Conservation (phyloP, 2,888 invertebrate genomes). For the Eupithecia insigniata region DNA sequence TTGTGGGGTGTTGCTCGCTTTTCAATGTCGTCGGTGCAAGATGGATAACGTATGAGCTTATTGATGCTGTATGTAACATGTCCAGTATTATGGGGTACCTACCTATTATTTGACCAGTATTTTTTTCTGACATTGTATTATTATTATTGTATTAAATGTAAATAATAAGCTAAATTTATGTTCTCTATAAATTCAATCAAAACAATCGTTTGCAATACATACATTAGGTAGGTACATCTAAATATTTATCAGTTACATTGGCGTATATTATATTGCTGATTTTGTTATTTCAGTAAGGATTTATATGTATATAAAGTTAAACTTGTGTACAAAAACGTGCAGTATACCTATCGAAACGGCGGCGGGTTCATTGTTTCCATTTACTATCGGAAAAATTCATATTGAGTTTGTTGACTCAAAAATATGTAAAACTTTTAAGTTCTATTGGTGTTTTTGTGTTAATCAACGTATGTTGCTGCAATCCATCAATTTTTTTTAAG, state of each 20-base stretch:
- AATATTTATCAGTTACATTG: not conserved
- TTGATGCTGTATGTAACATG: not conserved
- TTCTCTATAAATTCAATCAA: not conserved
- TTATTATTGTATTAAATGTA: not conserved
- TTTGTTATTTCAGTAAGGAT: not conserved
- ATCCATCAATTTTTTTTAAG: not conserved
- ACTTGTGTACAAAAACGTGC: conserved; percentile 6
- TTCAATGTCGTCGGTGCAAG: conserved; percentile 30
- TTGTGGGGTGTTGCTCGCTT: not conserved
- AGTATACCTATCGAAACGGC: not conserved
- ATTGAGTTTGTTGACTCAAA: not conserved
- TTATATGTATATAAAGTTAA: not conserved
- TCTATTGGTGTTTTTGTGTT: not conserved
- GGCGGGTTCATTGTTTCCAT: not conserved
- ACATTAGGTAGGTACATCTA: not conserved
- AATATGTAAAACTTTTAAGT: not conserved
- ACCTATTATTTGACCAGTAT: not conserved
- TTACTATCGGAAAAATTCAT: not conserved
- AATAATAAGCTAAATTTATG: not conserved
- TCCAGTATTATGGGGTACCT: too few species aligned
- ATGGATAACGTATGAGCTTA: conserved; percentile 20
- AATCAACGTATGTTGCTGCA: not conserved
- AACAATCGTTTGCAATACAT: not conserved
- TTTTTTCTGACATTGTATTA: not conserved
- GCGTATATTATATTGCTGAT: not conserved